Evolutionary conservation across 2,113 vertebrate species (phyloP), one percentile per base, ranked within the genome.

Genomic region (Suricata suricatta): DNA sequence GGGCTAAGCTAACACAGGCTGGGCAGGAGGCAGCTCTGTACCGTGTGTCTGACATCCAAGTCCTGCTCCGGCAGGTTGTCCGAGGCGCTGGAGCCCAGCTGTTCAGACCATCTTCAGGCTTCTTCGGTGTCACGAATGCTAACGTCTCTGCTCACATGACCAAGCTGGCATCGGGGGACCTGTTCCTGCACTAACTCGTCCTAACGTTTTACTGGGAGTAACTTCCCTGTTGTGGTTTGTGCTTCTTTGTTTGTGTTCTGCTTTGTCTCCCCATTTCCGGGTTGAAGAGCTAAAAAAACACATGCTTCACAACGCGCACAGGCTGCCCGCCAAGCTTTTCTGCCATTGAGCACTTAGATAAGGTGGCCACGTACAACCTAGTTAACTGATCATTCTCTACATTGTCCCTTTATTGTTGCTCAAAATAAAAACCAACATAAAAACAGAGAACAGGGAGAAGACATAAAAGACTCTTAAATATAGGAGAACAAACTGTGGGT

Each of bases 31-130:
- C 2, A 57, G 15, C 25, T 35, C 41, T 35, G 21, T 1, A 17
- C 35, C 33, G 11, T 19, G 11, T 31, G 5, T 52, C 54, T 35
- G 54, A 33, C 15, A 31, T n/a, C 19, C 13, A 33, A 0, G 25
- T 69, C n/a, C 60, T 15, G 16, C 31, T 13, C 29, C 8, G 19
- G 19, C 14, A n/a, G 19, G 15, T 85, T 35, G 44, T 41, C 41
- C 14, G 1, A 50, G n/a, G n/a, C 10, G 2, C 2, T 31, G 14
- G 7, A 69, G 4, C 4, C n/a, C 35, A 47, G 15, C 1, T 16
- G n/a, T 19, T 33, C 52, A 29, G 54, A 14, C 14, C 7, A 3
- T 44, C 35, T 44, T 31, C n/a, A 66, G 66, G 29, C 2, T 7
- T 60, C 10, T 63, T 6, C 31, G 44, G 10, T 52, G 3, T 54